These are phyloP conservation scores for Psylliodes chrysocephalus DNA, from an alignment of 2,888 invertebrate species.

Conservation along the genomic window DNA sequence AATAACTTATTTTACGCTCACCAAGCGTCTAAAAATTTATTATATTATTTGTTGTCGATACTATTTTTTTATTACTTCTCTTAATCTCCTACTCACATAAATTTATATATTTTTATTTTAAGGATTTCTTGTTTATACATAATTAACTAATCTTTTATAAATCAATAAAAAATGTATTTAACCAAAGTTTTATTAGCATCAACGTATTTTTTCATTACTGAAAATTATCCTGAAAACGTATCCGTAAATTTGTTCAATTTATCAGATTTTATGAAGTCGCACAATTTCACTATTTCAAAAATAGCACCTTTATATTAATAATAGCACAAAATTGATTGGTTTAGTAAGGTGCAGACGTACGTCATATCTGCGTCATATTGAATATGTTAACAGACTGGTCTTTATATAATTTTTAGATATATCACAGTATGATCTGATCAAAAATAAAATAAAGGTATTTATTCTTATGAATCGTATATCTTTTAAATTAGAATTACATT, in stretches of 20 bases:
- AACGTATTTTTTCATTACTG: not conserved
- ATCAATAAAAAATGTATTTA: conserved; percentile 9
- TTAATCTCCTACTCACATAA: no score
- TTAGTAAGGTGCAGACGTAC: conserved; percentile 3
- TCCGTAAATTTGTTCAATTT: not conserved
- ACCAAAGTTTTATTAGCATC: not conserved
- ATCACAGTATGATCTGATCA: no score
- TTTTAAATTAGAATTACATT: no score
- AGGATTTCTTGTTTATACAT: not conserved
- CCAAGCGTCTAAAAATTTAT: no score
- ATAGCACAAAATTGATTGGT: not conserved
- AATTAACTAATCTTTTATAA: not conserved
- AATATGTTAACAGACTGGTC: not conserved
- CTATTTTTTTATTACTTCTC: no score
- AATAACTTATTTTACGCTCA: no score
- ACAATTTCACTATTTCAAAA: conserved; percentile 29
- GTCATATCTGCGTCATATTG: not conserved
- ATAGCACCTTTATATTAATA: conserved; percentile 19
- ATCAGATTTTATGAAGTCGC: not conserved
- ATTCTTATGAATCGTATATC: no score
- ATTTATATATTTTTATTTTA: no score
- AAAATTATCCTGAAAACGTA: conserved; percentile 24
- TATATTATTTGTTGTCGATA: no score
- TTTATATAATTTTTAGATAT: not conserved
- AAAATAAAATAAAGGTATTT: no score